Evolutionary conservation across 2,888 invertebrate genomes (phyloP).

Genomic region (Cynaeus angustus): DNA sequence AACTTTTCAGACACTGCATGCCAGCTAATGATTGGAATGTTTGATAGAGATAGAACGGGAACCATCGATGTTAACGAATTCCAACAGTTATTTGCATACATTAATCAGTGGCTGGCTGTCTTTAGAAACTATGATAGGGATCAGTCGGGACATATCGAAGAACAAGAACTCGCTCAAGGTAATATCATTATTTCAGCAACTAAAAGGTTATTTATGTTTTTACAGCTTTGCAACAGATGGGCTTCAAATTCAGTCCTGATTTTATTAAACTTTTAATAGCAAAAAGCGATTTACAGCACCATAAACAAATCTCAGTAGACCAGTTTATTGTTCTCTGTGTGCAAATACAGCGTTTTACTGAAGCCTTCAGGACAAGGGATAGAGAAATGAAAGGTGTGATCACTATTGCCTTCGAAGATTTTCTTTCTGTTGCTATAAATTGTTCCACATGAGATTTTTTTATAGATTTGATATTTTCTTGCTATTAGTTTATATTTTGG

Average conservation of each 20-base stretch:
- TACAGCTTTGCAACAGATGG: conserved; percentile 90
- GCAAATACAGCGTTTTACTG: conserved; percentile 90
- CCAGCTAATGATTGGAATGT: conserved; percentile 93
- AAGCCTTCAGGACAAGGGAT: conserved; percentile 89
- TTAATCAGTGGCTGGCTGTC: conserved; percentile 91
- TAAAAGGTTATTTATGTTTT: conserved; percentile 28
- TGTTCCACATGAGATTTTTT: conserved; percentile 72
- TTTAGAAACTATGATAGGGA: conserved; percentile 92
- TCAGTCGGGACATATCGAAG: conserved; percentile 89
- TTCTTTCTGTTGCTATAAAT: conserved; percentile 86
- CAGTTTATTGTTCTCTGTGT: conserved; percentile 92
- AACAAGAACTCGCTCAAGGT: conserved; percentile 85
- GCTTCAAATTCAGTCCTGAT: conserved; percentile 86
- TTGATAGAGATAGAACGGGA: conserved; percentile 89
- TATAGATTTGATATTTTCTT: neutral
- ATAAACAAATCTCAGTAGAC: conserved; percentile 84
- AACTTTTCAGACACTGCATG: conserved; percentile 89
- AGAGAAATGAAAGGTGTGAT: conserved; percentile 87
- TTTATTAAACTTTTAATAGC: conserved; percentile 83
- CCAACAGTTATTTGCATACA: conserved; percentile 88
- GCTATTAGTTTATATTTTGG: too few species aligned
- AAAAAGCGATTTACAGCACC: conserved; percentile 79
- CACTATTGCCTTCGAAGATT: conserved; percentile 92
- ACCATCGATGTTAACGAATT: conserved; percentile 90
- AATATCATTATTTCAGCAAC: conserved; percentile 40